These are phyloP conservation scores for Ficedula albicollis DNA, from an alignment of 2,797 vertebrate genomes.

Conservation along the genomic window DNA sequence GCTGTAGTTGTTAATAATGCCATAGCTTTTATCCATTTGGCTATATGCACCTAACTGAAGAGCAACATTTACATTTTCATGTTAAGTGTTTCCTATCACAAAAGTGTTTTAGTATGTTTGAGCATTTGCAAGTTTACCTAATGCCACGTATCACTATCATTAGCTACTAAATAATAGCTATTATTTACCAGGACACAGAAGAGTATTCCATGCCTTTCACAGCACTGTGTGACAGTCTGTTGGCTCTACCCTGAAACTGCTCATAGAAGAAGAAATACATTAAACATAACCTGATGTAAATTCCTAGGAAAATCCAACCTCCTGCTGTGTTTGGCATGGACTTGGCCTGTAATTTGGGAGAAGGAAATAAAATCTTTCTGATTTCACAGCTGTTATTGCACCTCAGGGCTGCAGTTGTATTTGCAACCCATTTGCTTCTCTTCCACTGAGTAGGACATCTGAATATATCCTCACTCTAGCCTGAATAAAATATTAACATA, in stretches of 20 bases:
- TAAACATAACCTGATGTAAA: slow-evolving; percentile 57
- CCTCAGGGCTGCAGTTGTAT: slow-evolving; percentile 56
- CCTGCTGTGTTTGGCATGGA: slow-evolving; percentile 50
- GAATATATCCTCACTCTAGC: slow-evolving; percentile 65
- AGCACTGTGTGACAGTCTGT: background rate
- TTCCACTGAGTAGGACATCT: slow-evolving; percentile 49
- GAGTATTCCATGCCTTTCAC: background rate
- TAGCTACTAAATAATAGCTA: background rate
- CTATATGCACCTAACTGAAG: slow-evolving; percentile 27
- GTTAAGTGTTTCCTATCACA: background rate
- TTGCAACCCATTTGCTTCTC: slow-evolving; percentile 41
- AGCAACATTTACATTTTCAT: slow-evolving; percentile 8
- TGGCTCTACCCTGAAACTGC: background rate
- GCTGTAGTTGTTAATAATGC: slow-evolving; percentile 67
- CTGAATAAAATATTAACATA: slow-evolving; percentile 74
- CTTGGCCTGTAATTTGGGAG: slow-evolving; percentile 40
- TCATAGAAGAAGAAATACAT: slow-evolving; percentile 24
- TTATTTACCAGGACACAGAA: background rate
- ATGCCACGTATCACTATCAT: background rate
- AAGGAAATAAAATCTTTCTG: slow-evolving; percentile 37
- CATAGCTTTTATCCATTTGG: slow-evolving; percentile 61
- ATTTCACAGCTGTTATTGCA: slow-evolving; percentile 61
- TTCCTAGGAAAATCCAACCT: slow-evolving; percentile 42
- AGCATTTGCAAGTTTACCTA: too few species aligned
- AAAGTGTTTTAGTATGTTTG: too few species aligned